phyloP scores from a whole-genome alignment of 2,888 invertebrate species.

The Alloplasta piceator region DNA sequence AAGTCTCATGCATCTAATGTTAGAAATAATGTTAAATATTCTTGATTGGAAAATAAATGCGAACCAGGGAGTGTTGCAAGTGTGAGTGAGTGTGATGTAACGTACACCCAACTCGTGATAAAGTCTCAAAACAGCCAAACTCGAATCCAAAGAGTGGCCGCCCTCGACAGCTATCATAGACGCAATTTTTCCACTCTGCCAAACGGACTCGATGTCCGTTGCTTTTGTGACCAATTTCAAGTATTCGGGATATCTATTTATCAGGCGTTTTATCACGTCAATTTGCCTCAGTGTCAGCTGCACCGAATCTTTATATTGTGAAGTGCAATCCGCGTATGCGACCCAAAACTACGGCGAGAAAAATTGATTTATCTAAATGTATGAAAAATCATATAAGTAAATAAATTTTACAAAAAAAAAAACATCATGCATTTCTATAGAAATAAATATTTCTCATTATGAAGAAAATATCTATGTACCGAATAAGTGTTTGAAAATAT shows the following conservation, averaged over 20 bases:
- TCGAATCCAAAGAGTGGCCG: conserved; percentile 86
- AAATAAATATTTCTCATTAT: too few relatives aligned
- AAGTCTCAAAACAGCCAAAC: conserved; percentile 85
- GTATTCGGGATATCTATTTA: conserved; percentile 82
- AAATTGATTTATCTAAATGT: neutral
- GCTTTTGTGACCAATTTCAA: conserved; percentile 81
- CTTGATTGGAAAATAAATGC: conserved; percentile 17
- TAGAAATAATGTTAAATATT: too few relatives aligned
- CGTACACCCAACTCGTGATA: conserved; percentile 86
- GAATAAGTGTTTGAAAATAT: too few relatives aligned
- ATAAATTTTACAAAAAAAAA: too few relatives aligned
- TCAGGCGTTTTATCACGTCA: conserved; percentile 86
- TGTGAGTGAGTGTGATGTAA: conserved; percentile 87
- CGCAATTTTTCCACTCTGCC: conserved; percentile 84
- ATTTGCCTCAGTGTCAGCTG: conserved; percentile 86
- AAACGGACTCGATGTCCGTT: conserved; percentile 76
- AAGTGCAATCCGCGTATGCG: conserved; percentile 84
- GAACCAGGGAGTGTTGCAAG: conserved; percentile 87
- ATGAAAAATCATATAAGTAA: too few relatives aligned
- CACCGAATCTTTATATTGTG: conserved; percentile 85
- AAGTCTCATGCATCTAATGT: too few relatives aligned
- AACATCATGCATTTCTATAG: too few relatives aligned
- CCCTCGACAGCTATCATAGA: conserved; percentile 87
- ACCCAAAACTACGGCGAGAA: conserved; percentile 86
- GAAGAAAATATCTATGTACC: too few relatives aligned